Evolutionary conservation across 1,140 invertebrate species (phyloP).

Genomic region (Gonatopus flavifemur): DNA sequence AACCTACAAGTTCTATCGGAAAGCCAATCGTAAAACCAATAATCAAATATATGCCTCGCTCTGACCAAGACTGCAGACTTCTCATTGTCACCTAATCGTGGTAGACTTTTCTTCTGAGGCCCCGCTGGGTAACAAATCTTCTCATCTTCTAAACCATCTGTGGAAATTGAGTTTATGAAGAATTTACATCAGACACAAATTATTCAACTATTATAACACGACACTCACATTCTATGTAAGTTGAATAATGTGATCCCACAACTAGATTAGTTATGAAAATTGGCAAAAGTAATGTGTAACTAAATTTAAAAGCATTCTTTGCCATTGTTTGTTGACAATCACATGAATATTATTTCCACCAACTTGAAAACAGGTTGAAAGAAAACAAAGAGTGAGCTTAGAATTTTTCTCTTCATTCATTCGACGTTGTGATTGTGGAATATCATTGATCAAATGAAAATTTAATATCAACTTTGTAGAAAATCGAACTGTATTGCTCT

Average conservation of each 20-base stretch:
- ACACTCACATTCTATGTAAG: background rate
- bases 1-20: conserved; percentile 35
- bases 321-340: background rate
- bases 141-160: conserved; percentile 28
- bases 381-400: too few relatives aligned
- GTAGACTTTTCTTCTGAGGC: conserved; percentile 9
- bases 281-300: background rate
- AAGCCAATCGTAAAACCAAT: conserved; percentile 21
- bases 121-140: conserved; percentile 31
- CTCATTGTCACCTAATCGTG: background rate
- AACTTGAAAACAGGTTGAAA: too few relatives aligned
- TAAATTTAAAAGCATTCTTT: background rate
- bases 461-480: too few relatives aligned
- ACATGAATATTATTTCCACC: too few relatives aligned
- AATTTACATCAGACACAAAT: background rate
- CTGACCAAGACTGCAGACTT: conserved; percentile 24
- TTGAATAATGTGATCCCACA: background rate
- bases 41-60: conserved; percentile 30
- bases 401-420: too few relatives aligned
- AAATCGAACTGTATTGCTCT: too few relatives aligned
- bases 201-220: background rate
- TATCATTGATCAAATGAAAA: too few relatives aligned
- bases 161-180: too few relatives aligned
- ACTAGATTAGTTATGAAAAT: background rate
- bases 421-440: too few relatives aligned